Evolutionary conservation across 2,113 vertebrate species (phyloP).

Genomic region (Panthera leo): DNA sequence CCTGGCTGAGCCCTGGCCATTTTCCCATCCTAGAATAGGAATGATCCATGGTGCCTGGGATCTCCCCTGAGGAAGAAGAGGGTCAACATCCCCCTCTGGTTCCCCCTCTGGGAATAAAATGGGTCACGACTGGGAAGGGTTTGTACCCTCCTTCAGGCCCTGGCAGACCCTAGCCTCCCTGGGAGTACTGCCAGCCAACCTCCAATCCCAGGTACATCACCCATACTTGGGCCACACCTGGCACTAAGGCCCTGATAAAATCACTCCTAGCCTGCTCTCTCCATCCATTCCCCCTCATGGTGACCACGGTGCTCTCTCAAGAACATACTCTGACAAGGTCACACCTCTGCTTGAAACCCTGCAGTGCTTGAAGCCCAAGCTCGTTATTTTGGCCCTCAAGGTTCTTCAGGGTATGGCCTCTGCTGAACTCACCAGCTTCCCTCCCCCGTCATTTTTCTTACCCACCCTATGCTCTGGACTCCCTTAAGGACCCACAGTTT

Average conservation of each 20-base stretch:
- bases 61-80: neutral
- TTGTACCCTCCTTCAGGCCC: neutral
- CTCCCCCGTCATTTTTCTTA: neutral
- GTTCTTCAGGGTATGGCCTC: neutral
- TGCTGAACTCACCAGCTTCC: neutral
- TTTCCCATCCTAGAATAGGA: neutral
- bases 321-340: neutral
- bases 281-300: fast-evolving
- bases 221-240: neutral
- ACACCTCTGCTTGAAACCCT: neutral
- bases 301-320: neutral
- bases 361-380: neutral
- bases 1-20: neutral
- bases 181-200: neutral
- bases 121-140: neutral
- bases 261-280: neutral
- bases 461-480: neutral
- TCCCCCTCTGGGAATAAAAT: neutral
- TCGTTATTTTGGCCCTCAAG: neutral
- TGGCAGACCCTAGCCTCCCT: neutral
- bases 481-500: neutral
- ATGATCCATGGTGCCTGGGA: neutral
- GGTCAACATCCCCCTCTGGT: neutral
- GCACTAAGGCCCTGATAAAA: neutral
- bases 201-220: neutral